These are phyloP conservation scores for Rhagium mordax DNA, from an alignment of 2,888 invertebrate genomes.

Conservation along the genomic window DNA sequence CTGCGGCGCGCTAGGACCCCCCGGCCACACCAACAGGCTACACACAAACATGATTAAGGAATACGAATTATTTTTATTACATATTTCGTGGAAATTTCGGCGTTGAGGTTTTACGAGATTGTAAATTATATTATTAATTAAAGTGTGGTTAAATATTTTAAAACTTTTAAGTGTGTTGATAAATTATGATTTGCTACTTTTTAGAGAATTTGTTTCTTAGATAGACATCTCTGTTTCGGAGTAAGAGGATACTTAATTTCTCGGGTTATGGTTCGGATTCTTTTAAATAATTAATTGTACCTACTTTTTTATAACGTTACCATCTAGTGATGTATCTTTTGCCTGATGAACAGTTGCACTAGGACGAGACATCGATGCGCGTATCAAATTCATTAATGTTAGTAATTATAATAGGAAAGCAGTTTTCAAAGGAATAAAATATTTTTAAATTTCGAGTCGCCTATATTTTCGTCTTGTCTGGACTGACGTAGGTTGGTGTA, in stretches of 20 bases:
- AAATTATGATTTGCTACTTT: neutral
- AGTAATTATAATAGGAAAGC: too few relatives aligned
- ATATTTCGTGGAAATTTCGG: slow-evolving; percentile 50
- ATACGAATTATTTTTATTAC: slow-evolving; percentile 53
- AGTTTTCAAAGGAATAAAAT: too few relatives aligned
- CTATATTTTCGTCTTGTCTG: too few relatives aligned
- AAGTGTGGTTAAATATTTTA: slow-evolving; percentile 19
- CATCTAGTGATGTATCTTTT: neutral
- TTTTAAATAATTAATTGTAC: neutral
- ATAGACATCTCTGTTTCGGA: neutral
- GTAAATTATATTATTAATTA: slow-evolving; percentile 43
- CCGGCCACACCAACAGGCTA: slow-evolving; percentile 51
- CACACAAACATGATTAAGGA: slow-evolving; percentile 53
- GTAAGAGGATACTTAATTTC: neutral
- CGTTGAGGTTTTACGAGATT: slow-evolving; percentile 44
- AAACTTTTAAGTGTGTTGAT: neutral
- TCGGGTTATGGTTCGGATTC: neutral
- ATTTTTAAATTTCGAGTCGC: too few relatives aligned
- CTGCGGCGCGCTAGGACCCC: slow-evolving; percentile 62
- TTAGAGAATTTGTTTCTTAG: neutral
- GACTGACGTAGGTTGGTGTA: too few relatives aligned
- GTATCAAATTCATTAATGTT: too few relatives aligned
- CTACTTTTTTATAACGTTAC: neutral
- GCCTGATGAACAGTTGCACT: neutral
- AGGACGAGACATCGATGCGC: too few relatives aligned